Percentiles rank a stretch among this genome's conserved stretches.
phyloP scores from a whole-genome alignment of 2,888 invertebrate species.

The Carterocephalus palaemon region DNA sequence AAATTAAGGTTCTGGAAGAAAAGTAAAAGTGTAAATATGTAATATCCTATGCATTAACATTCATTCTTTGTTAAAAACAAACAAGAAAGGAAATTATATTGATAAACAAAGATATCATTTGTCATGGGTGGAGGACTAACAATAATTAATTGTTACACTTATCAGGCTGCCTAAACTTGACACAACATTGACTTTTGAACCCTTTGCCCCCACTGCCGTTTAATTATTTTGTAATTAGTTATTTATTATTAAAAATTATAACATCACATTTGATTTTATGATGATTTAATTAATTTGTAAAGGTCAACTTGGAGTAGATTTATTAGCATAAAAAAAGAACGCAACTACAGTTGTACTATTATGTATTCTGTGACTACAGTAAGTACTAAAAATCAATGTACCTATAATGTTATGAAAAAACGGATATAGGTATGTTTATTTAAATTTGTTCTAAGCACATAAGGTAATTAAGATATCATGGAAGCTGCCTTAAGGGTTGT shows the following conservation, averaged over 20 bases:
- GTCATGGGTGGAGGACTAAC: slow-evolving; percentile 5
- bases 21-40: too few species aligned
- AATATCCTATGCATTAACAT: too few species aligned
- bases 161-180: slow-evolving; percentile 19
- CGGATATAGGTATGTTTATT: too few species aligned
- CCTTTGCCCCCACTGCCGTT: neutral
- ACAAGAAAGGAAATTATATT: slow-evolving; percentile 12
- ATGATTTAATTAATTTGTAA: too few species aligned
- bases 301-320: too few species aligned
- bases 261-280: too few species aligned
- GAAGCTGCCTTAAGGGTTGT: slow-evolving; percentile 54
- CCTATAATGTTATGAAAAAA: too few species aligned
- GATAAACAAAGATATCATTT: slow-evolving; percentile 12
- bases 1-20: too few species aligned
- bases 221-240: neutral
- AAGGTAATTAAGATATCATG: slow-evolving; percentile 37
- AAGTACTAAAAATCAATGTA: too few species aligned
- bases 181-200: slow-evolving; percentile 8
- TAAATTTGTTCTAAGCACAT: neutral
- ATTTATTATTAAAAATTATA: neutral
- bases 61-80: slow-evolving; percentile 14
- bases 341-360: too few species aligned
- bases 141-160: slow-evolving; percentile 9
- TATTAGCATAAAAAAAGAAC: too few species aligned
- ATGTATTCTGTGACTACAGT: too few species aligned